Evolutionary conservation across 2,797 vertebrate species (phyloP).

Genomic region (Natrix natrix): DNA sequence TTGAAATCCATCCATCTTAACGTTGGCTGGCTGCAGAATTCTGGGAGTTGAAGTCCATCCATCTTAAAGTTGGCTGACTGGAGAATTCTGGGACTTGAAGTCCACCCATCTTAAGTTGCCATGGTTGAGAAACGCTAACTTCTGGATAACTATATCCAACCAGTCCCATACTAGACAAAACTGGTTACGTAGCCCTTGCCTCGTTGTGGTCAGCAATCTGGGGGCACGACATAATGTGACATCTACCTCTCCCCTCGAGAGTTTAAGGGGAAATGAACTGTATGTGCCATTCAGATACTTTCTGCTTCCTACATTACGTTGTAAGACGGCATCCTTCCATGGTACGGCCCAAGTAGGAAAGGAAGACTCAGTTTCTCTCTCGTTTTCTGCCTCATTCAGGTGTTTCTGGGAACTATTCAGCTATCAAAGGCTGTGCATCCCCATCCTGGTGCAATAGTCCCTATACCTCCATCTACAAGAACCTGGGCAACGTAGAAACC

Average conservation of each 20-base stretch:
- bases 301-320: neutral
- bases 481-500: neutral
- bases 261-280: neutral
- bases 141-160: neutral
- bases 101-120: neutral
- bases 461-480: slow-evolving; percentile 21
- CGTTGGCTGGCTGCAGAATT: no score
- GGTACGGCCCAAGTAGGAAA: neutral
- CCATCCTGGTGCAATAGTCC: slow-evolving; percentile 19
- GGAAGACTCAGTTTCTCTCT: neutral
- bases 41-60: no score
- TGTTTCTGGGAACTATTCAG: neutral
- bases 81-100: no score
- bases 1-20: no score
- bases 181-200: neutral
- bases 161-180: neutral
- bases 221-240: neutral
- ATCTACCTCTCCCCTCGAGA: neutral
- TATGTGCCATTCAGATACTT: neutral
- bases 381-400: neutral
- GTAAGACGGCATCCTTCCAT: neutral
- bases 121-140: neutral
- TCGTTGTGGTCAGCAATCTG: neutral
- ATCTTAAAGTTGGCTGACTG: no score
- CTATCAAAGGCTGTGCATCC: slow-evolving; percentile 24